A percentile compares a stretch with the other conserved stretches of the same genome.
phyloP scores from a whole-genome alignment of 2,797 vertebrate species.

The Trachops cirrhosus region DNA sequence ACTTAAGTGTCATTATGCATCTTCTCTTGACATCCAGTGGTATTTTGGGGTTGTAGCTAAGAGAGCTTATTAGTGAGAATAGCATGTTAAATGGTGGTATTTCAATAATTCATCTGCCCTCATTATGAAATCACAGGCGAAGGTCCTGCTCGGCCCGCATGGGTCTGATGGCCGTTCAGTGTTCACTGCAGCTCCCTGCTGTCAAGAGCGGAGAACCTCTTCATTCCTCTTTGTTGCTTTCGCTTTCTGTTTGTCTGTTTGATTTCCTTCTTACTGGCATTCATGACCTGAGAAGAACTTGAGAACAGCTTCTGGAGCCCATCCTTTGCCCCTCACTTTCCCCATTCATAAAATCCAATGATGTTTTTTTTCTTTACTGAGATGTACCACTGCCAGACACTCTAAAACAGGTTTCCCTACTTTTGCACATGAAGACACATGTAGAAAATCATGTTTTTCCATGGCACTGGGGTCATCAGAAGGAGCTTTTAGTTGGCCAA shows the following conservation, averaged over 20 bases:
- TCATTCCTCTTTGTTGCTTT: neutral
- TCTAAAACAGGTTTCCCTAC: neutral
- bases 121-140: neutral
- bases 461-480: neutral
- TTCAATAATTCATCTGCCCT: slow-evolving; percentile 32
- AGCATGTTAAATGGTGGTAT: neutral
- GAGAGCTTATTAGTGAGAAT: slow-evolving; percentile 14
- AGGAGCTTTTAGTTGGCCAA: neutral
- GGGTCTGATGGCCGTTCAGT: neutral
- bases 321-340: neutral
- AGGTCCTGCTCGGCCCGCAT: neutral
- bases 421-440: neutral
- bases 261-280: neutral
- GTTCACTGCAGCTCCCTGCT: neutral
- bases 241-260: neutral
- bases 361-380: neutral
- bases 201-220: neutral
- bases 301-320: neutral
- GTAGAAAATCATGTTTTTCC: neutral
- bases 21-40: neutral
- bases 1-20: neutral
- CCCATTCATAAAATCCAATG: neutral
- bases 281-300: neutral
- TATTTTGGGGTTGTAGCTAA: neutral
- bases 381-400: no score